phyloP scores from a whole-genome alignment of 2,888 invertebrate species.

The Apodemia duryi region DNA sequence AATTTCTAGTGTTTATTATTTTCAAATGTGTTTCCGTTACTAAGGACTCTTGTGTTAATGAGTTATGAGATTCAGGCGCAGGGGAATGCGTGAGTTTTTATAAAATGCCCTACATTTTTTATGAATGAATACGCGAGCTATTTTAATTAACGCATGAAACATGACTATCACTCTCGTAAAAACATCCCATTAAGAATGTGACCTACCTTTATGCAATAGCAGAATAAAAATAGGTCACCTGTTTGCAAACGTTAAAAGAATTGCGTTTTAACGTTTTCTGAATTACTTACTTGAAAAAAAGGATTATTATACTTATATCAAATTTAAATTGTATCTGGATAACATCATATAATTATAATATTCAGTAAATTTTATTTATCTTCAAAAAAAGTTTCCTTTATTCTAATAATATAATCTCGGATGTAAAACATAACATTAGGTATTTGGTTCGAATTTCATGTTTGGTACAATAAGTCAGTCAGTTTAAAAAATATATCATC shows the following conservation, averaged over 20 bases:
- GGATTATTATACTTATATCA: too few species aligned
- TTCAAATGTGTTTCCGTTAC: neutral
- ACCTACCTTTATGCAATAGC: conserved; percentile 30
- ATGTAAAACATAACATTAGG: too few species aligned
- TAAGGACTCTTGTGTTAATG: conserved; percentile 1
- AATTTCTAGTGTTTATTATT: neutral
- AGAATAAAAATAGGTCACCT: conserved; percentile 18
- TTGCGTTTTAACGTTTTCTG: neutral
- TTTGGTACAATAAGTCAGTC: too few species aligned
- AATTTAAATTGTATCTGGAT: too few species aligned
- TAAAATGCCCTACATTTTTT: conserved; percentile 37
- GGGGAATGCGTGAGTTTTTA: conserved; percentile 40
- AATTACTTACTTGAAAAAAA: neutral
- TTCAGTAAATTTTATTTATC: too few species aligned
- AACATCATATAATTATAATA: too few species aligned
- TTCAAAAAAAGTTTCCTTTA: too few species aligned
- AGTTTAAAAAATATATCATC: too few species aligned
- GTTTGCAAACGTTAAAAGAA: conserved; percentile 12
- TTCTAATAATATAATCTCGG: too few species aligned
- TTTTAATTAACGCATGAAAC: conserved; percentile 9
- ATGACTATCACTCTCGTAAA: conserved; percentile 13
- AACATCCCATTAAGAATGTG: conserved; percentile 2
- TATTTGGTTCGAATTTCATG: too few species aligned
- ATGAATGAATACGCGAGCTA: conserved; percentile 30
- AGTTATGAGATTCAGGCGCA: conserved; percentile 25